Base-by-base conservation (phyloP, 2,113 vertebrate species). In the Ochotona curzoniae region DNA sequence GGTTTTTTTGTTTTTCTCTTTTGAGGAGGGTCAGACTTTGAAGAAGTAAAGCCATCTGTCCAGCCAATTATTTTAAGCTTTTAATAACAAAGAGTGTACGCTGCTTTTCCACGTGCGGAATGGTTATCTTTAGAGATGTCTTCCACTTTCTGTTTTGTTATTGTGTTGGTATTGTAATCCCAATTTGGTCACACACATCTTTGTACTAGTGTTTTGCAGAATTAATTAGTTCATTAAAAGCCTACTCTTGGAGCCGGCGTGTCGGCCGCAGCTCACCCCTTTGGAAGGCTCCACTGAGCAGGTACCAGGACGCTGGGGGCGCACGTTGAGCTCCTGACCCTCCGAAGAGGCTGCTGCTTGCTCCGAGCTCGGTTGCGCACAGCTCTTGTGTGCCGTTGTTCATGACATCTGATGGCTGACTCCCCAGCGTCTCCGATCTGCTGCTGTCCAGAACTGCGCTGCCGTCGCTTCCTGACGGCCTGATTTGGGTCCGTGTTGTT, bases 1-100 rank as follows among this genome's bases (percentile, higher is more conserved):
- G 25, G 8, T 25, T 35, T n/a, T n/a, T 54, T 83, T 15, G 69
- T 66, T 73, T 79, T 76, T 87, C 60, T 11, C 44, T 57, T 83
- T 89, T 91, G 89, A 95, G 95, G 82, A 91, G 73, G 98, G 98
- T 98, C 97, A 97, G 94, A 80, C 96, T 94, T 86, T 92, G 88
- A 94, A 97, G 95, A 98, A 44, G 93, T 26, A 25, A 85, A 97
- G 89, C 98, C 98, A 98, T 98, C 98, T 98, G 98, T 96, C 97
- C 97, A 93, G 87, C 75, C 69, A 93, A 87, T 94, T 97, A 95
- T 92, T 97, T 96, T 97, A 93, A 97, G 93, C 18, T 92, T 90
- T 97, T 97, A 92, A 66, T 97, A 95, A 94, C 91, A 90, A 92
- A 86, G 95, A 69, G 73, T 93, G 86, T 80, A 78, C 92, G 80